Base-by-base conservation (phyloP, 1,140 invertebrate genomes). In the Matsumurasca onukii region DNA sequence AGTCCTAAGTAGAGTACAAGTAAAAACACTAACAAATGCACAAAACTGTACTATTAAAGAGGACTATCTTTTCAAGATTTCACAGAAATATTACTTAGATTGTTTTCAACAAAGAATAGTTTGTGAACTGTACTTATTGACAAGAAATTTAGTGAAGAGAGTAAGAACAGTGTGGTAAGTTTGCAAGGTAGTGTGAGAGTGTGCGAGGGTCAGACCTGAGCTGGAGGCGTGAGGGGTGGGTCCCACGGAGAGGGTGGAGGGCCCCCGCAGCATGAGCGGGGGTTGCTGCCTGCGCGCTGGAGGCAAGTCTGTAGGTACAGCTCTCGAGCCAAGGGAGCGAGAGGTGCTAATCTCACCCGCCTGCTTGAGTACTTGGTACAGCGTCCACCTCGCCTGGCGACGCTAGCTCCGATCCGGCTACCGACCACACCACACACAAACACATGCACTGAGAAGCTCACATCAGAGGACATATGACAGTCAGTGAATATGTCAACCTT, bases 321-420 rank as follows among this genome's bases (percentile, higher is more conserved):
- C 63, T 9, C 65, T 55, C 15, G 65, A 17, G 39, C 25, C 45
- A 49, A 49, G 65, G 3, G 22, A 25, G 3, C 30, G 52, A 27
- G 52, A 20, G 2, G 84, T 79, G 22, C 71, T 70, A 79, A 95
- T 89, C 85, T 94, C 92, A 75, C 91, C 91, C 75, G 92, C 93
- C 81, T 94, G 91, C 85, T 95, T 95, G 83, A 96, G 86, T 78
- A 95, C 91, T 85, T 93, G 92, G 84, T 95, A 95, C 93, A 81
- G 90, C 88, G 85, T 95, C 93, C 83, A 93, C 88, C 84, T 92
- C 90, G 80, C 80, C 71, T 15, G 67, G 39, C 27, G 68, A 67
- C 52, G 51, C 31, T 57, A 55, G 39, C 5, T 52, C 66, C 3
- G 66, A 51, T 25, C 30, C 20, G 25, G 30, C 34, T 64, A 39